A percentile compares a stretch with the other conserved stretches of the same genome.
These are phyloP conservation scores for Sebastes reedi DNA, from an alignment of 2,797 vertebrate genomes.

Conservation along the genomic window DNA sequence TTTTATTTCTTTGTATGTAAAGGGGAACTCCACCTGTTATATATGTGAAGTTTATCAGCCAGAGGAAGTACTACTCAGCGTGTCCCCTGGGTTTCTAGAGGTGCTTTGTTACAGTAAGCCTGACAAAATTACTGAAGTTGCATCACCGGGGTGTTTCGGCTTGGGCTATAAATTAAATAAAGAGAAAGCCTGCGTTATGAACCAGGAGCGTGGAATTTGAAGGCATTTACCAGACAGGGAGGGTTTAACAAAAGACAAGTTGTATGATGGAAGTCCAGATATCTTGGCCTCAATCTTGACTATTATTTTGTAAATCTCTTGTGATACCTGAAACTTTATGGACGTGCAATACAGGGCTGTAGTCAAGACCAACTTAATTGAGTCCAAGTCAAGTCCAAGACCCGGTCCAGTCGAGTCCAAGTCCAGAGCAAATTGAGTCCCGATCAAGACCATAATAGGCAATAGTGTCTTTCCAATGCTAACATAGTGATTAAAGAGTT, in stretches of 20 bases:
- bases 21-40: not conserved
- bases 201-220: not conserved
- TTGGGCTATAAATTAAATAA: not conserved
- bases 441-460: no score
- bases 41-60: not conserved
- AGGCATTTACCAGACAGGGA: slow-evolving; percentile 6
- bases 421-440: no score
- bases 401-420: no score
- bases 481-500: no score
- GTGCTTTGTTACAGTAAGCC: not conserved
- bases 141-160: not conserved
- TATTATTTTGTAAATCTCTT: not conserved
- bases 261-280: not conserved
- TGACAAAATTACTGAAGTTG: slow-evolving; percentile 12
- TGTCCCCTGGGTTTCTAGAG: not conserved
- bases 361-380: no score
- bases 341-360: no score
- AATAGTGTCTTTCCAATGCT: no score
- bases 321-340: not conserved
- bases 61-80: not conserved
- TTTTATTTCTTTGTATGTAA: not conserved
- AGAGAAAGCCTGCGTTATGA: not conserved
- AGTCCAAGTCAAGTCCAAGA: no score
- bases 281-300: not conserved
- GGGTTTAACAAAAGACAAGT: not conserved